Conservation (phyloP, 2,113 vertebrate genomes). For the mouse (Mus musculus) region GRCm39 chr12:31962501-31963000, state of each 20-base stretch:
- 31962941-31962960: neutral
- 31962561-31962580: no score
- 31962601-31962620: no score
- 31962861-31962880: no score
- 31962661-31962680: neutral
- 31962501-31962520: no score
- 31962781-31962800: neutral
- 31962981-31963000: neutral
- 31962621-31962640: no score
- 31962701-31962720: neutral
- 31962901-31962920: neutral
- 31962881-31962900: neutral
- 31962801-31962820: neutral
- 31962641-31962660: neutral
- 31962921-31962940: neutral
- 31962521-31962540: neutral
- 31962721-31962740: neutral
- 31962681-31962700: neutral
- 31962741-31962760: neutral
- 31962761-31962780: neutral
- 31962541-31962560: neutral
- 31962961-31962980: neutral
- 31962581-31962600: neutral
- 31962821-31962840: neutral
- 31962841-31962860: accelerated